These are phyloP conservation scores for Neostethus bicornis DNA, from an alignment of 2,797 vertebrate species.

Conservation along the genomic window DNA sequence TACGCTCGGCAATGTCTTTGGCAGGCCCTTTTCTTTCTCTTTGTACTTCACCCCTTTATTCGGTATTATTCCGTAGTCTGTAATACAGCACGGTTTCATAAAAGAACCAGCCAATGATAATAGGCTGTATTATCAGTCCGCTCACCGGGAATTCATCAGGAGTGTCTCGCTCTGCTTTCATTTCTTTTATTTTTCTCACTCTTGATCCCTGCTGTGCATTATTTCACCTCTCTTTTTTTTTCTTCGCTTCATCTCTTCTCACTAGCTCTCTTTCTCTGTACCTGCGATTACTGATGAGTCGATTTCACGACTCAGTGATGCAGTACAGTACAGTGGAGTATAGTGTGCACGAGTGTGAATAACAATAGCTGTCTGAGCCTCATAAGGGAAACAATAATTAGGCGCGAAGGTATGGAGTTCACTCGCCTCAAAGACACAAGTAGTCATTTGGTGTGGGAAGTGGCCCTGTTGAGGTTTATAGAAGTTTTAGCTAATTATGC, in stretches of 20 bases:
- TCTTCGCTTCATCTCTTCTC: constrained; percentile 26
- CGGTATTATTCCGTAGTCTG: constrained; percentile 41
- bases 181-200: constrained; percentile 39
- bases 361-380: constrained; percentile 65
- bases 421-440: constrained; percentile 55
- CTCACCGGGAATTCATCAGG: constrained; percentile 35
- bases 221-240: constrained; percentile 38
- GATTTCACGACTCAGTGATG: constrained; percentile 78
- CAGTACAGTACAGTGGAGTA: constrained; percentile 73
- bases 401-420: constrained; percentile 36
- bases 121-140: constrained; percentile 47
- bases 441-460: constrained; percentile 40
- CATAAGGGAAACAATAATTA: constrained; percentile 70
- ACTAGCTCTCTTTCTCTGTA: constrained; percentile 42
- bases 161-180: constrained; percentile 20
- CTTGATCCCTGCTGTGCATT: constrained; percentile 35
- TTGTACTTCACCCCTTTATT: constrained; percentile 30
- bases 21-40: constrained; percentile 26
- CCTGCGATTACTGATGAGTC: constrained; percentile 74
- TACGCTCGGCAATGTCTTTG: constrained; percentile 44
- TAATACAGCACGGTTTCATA: constrained; percentile 38
- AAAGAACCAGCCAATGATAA: constrained; percentile 40
- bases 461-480: constrained; percentile 6
- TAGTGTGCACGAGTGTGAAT: constrained; percentile 66
- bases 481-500: constrained; percentile 32